Conservation (phyloP, 2,888 invertebrate genomes). For the Scaptomyza caliginosa region DNA sequence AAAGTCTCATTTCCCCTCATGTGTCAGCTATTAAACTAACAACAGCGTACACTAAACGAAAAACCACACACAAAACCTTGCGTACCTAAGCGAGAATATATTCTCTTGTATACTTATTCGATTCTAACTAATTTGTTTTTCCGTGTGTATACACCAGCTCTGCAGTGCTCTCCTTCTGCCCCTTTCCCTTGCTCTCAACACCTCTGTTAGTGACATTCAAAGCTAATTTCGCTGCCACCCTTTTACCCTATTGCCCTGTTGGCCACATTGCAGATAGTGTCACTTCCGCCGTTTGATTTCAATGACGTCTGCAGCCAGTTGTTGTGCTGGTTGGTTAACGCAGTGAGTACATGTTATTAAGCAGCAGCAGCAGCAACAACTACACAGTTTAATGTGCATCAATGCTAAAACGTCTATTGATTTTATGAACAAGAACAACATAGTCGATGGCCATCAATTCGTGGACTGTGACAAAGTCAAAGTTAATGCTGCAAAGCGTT, state of each 20-base stretch:
- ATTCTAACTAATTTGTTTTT: neutral
- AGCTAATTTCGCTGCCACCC: slow-evolving; percentile 57
- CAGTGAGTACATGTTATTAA: slow-evolving; percentile 47
- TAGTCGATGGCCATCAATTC: slow-evolving; percentile 24
- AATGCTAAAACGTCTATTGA: slow-evolving; percentile 57
- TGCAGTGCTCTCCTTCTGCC: slow-evolving; percentile 11
- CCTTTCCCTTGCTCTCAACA: neutral
- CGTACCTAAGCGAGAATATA: no score
- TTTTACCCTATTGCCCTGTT: neutral
- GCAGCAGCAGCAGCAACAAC: neutral
- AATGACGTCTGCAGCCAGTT: slow-evolving; percentile 53
- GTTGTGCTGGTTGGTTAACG: slow-evolving; percentile 33
- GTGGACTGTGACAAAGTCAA: slow-evolving; percentile 44
- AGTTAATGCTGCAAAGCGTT: slow-evolving; percentile 55
- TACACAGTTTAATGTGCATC: slow-evolving; percentile 10
- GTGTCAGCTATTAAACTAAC: slow-evolving; percentile 42
- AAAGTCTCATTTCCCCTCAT: slow-evolving; percentile 57
- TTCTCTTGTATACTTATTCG: neutral
- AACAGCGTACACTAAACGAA: slow-evolving; percentile 9
- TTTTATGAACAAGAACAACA: slow-evolving; percentile 42
- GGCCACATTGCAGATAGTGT: slow-evolving; percentile 22
- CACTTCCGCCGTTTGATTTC: slow-evolving; percentile 76
- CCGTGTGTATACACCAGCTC: neutral
- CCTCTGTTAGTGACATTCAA: slow-evolving; percentile 51
- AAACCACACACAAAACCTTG: neutral